Conservation (phyloP, 2,113 vertebrate genomes). For the Neopipo cinnamomea region DNA sequence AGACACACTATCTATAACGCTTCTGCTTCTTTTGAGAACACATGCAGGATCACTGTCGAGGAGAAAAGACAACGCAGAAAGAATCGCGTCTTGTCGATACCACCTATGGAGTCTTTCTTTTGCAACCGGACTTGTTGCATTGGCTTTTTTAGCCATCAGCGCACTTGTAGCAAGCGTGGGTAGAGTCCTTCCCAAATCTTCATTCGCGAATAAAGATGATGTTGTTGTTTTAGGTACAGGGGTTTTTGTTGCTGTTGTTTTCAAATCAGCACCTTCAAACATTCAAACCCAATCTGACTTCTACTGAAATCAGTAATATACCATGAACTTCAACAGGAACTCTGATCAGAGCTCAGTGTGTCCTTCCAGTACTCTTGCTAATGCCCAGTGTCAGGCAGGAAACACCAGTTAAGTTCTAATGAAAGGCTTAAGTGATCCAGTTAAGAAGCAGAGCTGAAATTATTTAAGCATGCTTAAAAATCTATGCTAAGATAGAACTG, state of each 20-base stretch:
- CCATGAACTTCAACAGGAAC: not conserved
- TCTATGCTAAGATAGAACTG: constrained; percentile 7
- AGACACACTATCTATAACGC: no score
- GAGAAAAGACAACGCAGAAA: no score
- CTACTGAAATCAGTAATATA: not conserved
- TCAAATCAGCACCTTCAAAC: not conserved
- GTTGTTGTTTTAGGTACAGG: not conserved
- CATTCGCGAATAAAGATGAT: no score
- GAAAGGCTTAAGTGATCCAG: not conserved
- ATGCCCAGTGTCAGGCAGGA: not conserved
- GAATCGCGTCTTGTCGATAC: no score
- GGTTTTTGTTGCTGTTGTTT: not conserved
- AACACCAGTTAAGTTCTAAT: not conserved
- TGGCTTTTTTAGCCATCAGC: no score
- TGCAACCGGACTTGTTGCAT: no score
- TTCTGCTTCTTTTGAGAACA: no score
- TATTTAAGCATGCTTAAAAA: constrained; percentile 5
- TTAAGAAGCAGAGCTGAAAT: constrained; percentile 22
- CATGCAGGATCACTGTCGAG: no score
- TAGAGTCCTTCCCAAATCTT: no score
- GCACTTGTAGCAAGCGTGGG: no score
- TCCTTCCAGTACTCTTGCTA: not conserved
- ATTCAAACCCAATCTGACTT: not conserved
- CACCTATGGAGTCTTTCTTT: no score
- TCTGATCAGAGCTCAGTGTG: not conserved